Percentiles rank a stretch among this genome's conserved stretches.
Evolutionary conservation across 2,113 vertebrate genomes (phyloP).

Genomic region (Epinephelus lanceolatus): DNA sequence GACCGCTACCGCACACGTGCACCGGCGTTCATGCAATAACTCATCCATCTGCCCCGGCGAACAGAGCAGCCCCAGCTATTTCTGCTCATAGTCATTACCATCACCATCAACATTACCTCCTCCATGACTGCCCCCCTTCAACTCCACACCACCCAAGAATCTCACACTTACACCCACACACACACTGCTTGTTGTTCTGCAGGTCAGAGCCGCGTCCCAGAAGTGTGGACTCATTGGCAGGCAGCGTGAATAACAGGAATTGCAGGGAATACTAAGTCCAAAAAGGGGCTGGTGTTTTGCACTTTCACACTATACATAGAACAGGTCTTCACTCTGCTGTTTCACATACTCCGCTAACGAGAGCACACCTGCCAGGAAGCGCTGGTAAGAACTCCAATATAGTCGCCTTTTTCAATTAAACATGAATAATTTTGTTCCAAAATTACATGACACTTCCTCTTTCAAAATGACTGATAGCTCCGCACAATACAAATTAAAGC

Average conservation of each 20-base stretch:
- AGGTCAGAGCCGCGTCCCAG: constrained; percentile 48
- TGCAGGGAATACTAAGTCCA: constrained; percentile 55
- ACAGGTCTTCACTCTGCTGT: constrained; percentile 15
- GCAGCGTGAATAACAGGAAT: constrained; percentile 58
- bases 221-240: constrained; percentile 53
- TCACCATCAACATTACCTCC: constrained; percentile 47
- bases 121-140: constrained; percentile 19
- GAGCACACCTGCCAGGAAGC: constrained; percentile 2
- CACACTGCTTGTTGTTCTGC: constrained; percentile 40
- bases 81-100: constrained; percentile 57
- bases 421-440: background rate
- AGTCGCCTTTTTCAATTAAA: constrained; percentile 22
- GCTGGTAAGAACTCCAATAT: background rate
- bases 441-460: constrained; percentile 33
- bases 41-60: constrained; percentile 36
- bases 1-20: constrained; percentile 6
- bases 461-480: constrained; percentile 2
- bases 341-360: constrained; percentile 6
- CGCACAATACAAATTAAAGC: constrained; percentile 22
- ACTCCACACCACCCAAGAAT: constrained; percentile 39
- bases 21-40: constrained; percentile 33
- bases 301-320: constrained; percentile 49
- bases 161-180: constrained; percentile 16
- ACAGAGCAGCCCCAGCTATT: constrained; percentile 34
- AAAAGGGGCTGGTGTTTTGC: constrained; percentile 30